Base-by-base conservation (phyloP, 1,140 invertebrate genomes). In the Drosophila pachea region DNA sequence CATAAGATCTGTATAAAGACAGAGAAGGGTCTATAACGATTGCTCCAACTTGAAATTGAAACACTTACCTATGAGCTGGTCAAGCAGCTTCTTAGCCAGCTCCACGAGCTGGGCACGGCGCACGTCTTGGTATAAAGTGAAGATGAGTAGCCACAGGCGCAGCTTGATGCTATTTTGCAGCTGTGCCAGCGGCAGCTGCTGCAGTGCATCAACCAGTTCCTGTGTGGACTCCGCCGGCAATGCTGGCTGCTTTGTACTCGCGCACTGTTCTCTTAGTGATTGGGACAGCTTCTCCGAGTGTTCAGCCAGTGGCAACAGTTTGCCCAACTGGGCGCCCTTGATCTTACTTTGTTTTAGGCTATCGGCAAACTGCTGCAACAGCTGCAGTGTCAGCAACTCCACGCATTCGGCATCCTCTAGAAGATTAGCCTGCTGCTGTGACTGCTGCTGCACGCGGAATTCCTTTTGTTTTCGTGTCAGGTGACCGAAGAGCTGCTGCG, bases 101-200 rank as follows among this genome's bases (percentile, higher is more conserved):
- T 59, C 31, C 42, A 31, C 1, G 48, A 60, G 52, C 35, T 73
- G 54, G 0, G 43, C 38, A 2, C 60, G 52, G 16, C 45, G 16
- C 16, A 84, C 59, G 36, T 86, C 73, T 9, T 47, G 47, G 29
- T 68, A 60, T 0, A 84, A 60, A 0, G 53, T 40, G 2, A 79
- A 74, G 33, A 86, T 42, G 5, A 71, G 48, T 49, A 84, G 53
- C 76, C 76, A 84, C 16, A 84, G 66, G 0, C 76, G 76, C 0
- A 42, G 38, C 32, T 83, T 83, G 5, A 79, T 40, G 5, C 56
- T 11, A 22, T 49, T 48, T 9, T 54, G n/a, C 29, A 84, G 29
- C 42, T 79, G 81, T 0, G 42, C 8, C 5, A 76, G 45, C 0
- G 81, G 81, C 7, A 86, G 31, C 3, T 54, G 36, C 16, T 74